Percentiles rank a stretch among this genome's conserved stretches.
These are phyloP conservation scores for Podargus strigoides DNA, from an alignment of 2,797 vertebrate species.

Conservation along the genomic window DNA sequence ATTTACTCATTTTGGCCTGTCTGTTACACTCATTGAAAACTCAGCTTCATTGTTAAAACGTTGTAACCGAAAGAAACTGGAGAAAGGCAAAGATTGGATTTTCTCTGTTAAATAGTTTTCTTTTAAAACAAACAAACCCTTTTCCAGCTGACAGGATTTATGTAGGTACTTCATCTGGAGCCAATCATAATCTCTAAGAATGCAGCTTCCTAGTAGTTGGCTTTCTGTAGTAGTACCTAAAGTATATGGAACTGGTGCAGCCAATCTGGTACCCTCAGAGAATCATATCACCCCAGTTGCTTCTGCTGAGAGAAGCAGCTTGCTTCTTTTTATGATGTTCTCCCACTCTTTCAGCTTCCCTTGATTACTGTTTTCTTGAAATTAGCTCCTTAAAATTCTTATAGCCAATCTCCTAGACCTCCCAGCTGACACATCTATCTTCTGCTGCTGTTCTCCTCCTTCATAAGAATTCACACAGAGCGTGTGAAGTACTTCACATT, in stretches of 20 bases:
- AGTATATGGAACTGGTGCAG: not conserved
- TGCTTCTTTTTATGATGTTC: not conserved
- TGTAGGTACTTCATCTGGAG: not conserved
- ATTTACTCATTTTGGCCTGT: not conserved
- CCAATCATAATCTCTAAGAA: not conserved
- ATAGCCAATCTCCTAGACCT: conserved; percentile 1
- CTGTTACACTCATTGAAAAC: not conserved
- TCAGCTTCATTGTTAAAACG: not conserved
- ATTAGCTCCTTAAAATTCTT: conserved; percentile 53
- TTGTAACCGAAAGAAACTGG: not conserved
- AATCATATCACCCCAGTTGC: not conserved
- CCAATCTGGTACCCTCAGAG: not conserved
- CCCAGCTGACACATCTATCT: conserved; percentile 42
- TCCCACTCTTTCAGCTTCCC: not conserved
- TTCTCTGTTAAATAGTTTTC: not conserved
- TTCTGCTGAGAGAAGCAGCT: conserved; percentile 3
- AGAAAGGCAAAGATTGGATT: not conserved
- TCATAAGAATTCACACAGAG: conserved; percentile 32
- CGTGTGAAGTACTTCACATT: not conserved
- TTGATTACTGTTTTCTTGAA: conserved; percentile 30
- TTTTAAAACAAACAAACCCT: conserved; percentile 6
- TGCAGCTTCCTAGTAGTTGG: not conserved
- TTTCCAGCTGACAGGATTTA: conserved; percentile 14
- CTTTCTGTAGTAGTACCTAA: not conserved
- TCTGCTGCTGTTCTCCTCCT: not conserved